Evolutionary conservation across 92 coral and sea anemone genomes (phyloP), one percentile per base, ranked within the genome.

Genomic region (Siderastrea siderea): DNA sequence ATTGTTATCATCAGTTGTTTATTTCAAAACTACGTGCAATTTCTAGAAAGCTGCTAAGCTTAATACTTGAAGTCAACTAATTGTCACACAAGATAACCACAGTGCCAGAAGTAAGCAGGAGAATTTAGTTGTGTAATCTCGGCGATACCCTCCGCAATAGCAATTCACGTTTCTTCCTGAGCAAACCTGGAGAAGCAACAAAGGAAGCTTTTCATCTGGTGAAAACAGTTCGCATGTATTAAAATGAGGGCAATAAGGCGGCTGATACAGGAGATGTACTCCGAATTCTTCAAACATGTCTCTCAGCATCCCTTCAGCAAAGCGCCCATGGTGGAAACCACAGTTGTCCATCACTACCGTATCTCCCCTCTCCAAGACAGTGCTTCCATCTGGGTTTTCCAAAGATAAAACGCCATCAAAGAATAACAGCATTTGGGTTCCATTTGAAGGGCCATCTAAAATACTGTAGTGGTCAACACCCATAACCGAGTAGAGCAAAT

Each of bases 291-390:
- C 90, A 44, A 75, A 68, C 83, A 87, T 78, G 64, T 79, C 69
- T n/a, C 71, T 57, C 5, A 87, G 90, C 72, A 79, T 51, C 0
- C 51, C 57, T 54, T 80, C 81, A 12, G 64, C 49, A 75, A 87
- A 87, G 15, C 45, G 65, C 46, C 81, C 91, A 44, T 87, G 90
- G 57, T 87, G 90, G 44, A 87, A 86, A 19, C 83, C 78, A 15
- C 93, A 90, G 77, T 88, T 88, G 79, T 93, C 93, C 93, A 93
- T 93, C 53, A 93, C 80, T 3, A 93, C 89, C 7, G 91, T 86
- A 80, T 92, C 93, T 15, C 93, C 91, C 14, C 85, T 87, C 71
- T 90, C 93, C 9, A 90, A 77, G 11, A 87, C 87, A 12, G 72
- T 68, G 49, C 88, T 81, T 8, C 91, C 93, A 58, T 86, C 91